These are phyloP conservation scores for Channa argus DNA, from an alignment of 2,113 vertebrate genomes.

Conservation along the genomic window DNA sequence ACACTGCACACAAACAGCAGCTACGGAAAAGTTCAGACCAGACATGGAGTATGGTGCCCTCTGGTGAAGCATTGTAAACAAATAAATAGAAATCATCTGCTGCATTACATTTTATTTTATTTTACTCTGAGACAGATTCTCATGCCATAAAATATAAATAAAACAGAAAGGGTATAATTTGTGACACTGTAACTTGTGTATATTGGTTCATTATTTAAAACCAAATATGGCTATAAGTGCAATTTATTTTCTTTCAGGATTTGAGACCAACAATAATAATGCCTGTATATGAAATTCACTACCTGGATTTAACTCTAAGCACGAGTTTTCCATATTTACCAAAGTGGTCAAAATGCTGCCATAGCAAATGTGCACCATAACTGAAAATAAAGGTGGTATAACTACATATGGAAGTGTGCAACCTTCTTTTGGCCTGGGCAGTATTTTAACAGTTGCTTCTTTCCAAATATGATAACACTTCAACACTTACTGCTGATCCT, in stretches of 20 bases:
- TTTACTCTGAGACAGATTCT: neutral
- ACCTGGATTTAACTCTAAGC: too few relatives aligned
- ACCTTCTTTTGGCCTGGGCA: too few relatives aligned
- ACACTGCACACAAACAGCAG: neutral
- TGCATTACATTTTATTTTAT: neutral
- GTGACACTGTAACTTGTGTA: neutral
- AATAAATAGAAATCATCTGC: neutral
- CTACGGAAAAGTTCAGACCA: neutral
- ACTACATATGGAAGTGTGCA: too few relatives aligned
- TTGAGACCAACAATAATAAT: neutral
- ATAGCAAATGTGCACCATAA: too few relatives aligned
- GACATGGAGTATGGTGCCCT: constrained; percentile 52
- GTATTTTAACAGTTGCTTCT: too few relatives aligned
- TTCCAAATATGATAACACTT: too few relatives aligned
- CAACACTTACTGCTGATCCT: constrained; percentile 92
- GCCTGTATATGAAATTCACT: too few relatives aligned
- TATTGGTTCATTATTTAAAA: neutral
- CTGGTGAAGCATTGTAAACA: constrained; percentile 35
- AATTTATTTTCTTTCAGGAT: neutral
- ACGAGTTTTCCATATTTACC: too few relatives aligned
- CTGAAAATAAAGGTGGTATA: too few relatives aligned
- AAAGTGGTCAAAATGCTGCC: too few relatives aligned
- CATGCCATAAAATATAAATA: neutral
- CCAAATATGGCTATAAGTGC: neutral
- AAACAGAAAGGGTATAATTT: neutral